Evolutionary conservation across 2,888 invertebrate genomes (phyloP).

Genomic region (Cremastinae sp.): DNA sequence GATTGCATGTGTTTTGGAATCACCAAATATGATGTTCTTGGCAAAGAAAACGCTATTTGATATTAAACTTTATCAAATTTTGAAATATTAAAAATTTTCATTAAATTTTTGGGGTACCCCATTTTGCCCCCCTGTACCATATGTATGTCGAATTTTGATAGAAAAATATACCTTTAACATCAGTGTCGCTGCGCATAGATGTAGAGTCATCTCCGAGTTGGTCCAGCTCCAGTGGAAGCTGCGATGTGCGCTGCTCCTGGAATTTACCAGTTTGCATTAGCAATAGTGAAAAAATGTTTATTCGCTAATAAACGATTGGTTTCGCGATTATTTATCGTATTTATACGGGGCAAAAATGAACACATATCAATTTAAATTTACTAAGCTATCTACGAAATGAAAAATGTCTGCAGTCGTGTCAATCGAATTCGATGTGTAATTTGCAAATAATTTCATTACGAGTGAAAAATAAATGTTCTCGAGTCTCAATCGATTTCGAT

Average conservation of each 20-base stretch:
- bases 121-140: too few species aligned
- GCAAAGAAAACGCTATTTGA: too few species aligned
- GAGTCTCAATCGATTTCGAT: too few species aligned
- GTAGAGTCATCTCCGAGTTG: slow-evolving; percentile 90
- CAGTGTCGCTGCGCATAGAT: slow-evolving; percentile 91
- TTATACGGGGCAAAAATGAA: slow-evolving; percentile 12
- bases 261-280: slow-evolving; percentile 70
- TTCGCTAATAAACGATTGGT: slow-evolving; percentile 5
- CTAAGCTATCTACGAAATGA: slow-evolving; percentile 44
- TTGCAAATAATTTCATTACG: too few species aligned
- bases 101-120: too few species aligned
- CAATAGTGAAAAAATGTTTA: slow-evolving; percentile 40
- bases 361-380: slow-evolving; percentile 20
- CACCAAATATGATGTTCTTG: too few species aligned
- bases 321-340: slow-evolving; percentile 5
- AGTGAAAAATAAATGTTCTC: too few species aligned
- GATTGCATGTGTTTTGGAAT: too few species aligned
- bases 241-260: slow-evolving; percentile 94
- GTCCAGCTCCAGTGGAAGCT: slow-evolving; percentile 93
- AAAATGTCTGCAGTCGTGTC: not conserved
- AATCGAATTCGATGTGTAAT: slow-evolving; percentile 1
- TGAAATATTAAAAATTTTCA: too few species aligned
- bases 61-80: too few species aligned
- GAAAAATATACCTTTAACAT: slow-evolving; percentile 85
- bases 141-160: too few species aligned